Base-by-base conservation (phyloP, 2,113 vertebrate genomes). In the Amphilophus citrinellus region DNA sequence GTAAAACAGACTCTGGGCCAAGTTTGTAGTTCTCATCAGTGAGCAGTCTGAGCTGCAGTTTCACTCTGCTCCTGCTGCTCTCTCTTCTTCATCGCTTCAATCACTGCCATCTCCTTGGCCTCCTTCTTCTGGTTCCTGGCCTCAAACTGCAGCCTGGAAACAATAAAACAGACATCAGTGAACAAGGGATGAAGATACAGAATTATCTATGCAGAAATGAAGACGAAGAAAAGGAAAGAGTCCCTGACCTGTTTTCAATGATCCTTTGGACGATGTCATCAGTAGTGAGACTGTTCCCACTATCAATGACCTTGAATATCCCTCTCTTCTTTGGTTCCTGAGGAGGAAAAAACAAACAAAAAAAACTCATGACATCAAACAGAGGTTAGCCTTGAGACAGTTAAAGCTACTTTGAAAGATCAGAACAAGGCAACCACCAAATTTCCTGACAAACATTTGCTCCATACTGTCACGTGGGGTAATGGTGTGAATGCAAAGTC, bases 71-170 rank as follows among this genome's bases (percentile, higher is more conserved):
- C 92, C 61, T 81, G 90, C 42, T 85, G 91, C 30, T 95, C 96
- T 85, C 89, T 94, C 79, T 60, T 97, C 80, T 94, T 97, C 94
- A 95, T 94, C 15, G 97, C 97, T 88, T 99, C 96, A 82, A 98
- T 91, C 79, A 98, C 96, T 0, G 98, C 98, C 89, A 99, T 95
- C 91, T 99, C 98, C 81, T 98, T 99, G 1, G 98, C 98, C 88
- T 99, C 98, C 56, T 99, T 99, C 95, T 99, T 99, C 94, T 99
- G 97, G 93, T 99, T 99, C 80, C 98, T 96, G 18, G 98, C 98
- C 93, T 99, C 98, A 75, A 97, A 99, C 92, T 97, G 97, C 88
- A 99, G 94, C 94, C 98, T 99, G 95, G 8, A 61, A 77, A 37
- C 7, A 61, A 6, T 1, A 59, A 14, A 27, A 4, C 11, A 10